Evolutionary conservation across 2,888 invertebrate species (phyloP).

Genomic region (Blomia tropicalis): DNA sequence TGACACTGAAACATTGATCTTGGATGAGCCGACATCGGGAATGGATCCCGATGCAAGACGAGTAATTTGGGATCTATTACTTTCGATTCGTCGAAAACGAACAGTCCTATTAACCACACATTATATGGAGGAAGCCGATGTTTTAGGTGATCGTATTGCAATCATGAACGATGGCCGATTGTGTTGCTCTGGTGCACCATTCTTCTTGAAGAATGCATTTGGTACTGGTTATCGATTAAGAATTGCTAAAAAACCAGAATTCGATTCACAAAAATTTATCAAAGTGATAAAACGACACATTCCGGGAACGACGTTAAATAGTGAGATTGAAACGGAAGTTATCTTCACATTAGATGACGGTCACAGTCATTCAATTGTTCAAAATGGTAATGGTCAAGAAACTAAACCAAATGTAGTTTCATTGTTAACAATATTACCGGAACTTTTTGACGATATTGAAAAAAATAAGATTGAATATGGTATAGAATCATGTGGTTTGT

Average conservation of each 20-base stretch:
- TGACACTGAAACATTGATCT: constrained; percentile 42
- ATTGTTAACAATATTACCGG: constrained; percentile 39
- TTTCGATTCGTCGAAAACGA: constrained; percentile 34
- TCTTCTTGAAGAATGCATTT: constrained; percentile 55
- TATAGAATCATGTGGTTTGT: constrained; percentile 60
- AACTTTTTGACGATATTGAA: constrained; percentile 50
- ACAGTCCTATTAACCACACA: constrained; percentile 67
- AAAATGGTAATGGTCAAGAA: no score
- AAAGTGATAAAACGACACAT: constrained; percentile 23
- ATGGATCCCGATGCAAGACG: constrained; percentile 75
- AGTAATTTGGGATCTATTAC: constrained; percentile 62
- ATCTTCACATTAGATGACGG: constrained; percentile 5
- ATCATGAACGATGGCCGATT: constrained; percentile 60
- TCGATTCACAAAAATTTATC: constrained; percentile 27
- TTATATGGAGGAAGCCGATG: constrained; percentile 78
- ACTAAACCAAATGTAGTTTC: no score
- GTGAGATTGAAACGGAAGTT: constrained; percentile 26
- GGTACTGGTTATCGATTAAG: constrained; percentile 33
- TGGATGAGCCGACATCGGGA: constrained; percentile 51
- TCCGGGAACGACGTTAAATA: constrained; percentile 21
- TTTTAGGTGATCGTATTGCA: constrained; percentile 66
- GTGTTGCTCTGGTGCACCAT: constrained; percentile 60
- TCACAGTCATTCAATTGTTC: no score
- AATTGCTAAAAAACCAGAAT: constrained; percentile 26
- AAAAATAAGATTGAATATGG: constrained; percentile 44